A percentile compares a stretch with the other conserved stretches of the same genome.
Conservation (phyloP, 2,113 vertebrate species). For the Rhea americana region DNA sequence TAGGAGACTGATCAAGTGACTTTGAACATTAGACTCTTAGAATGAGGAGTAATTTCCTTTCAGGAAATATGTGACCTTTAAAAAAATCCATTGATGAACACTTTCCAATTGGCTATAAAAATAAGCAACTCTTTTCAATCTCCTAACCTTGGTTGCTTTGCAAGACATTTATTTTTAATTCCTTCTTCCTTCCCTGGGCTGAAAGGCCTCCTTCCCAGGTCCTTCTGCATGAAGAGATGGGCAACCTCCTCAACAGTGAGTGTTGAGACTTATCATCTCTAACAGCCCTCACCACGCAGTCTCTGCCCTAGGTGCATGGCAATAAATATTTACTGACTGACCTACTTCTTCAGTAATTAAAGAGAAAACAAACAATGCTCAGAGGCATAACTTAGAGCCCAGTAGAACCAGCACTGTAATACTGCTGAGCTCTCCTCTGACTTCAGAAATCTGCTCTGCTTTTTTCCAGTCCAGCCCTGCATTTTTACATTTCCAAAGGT, state of each 20-base stretch:
- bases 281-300: neutral
- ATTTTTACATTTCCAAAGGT: neutral
- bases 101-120: constrained; percentile 6
- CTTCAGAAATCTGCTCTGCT: neutral
- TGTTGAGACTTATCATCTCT: neutral
- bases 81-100: neutral
- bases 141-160: too few relatives aligned
- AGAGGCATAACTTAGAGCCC: neutral
- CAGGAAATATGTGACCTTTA: constrained; percentile 14
- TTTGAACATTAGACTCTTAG: constrained; percentile 11
- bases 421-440: neutral
- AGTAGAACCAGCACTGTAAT: neutral
- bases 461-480: neutral
- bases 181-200: neutral
- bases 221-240: neutral
- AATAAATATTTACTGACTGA: neutral
- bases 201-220: neutral
- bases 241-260: neutral
- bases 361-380: neutral
- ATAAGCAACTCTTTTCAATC: neutral
- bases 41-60: constrained; percentile 52
- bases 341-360: neutral
- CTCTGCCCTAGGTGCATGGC: neutral
- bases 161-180: too few relatives aligned
- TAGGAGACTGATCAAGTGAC: constrained; percentile 9